phyloP scores from a whole-genome alignment of 2,888 invertebrate genomes.

The Spodoptera picta region DNA sequence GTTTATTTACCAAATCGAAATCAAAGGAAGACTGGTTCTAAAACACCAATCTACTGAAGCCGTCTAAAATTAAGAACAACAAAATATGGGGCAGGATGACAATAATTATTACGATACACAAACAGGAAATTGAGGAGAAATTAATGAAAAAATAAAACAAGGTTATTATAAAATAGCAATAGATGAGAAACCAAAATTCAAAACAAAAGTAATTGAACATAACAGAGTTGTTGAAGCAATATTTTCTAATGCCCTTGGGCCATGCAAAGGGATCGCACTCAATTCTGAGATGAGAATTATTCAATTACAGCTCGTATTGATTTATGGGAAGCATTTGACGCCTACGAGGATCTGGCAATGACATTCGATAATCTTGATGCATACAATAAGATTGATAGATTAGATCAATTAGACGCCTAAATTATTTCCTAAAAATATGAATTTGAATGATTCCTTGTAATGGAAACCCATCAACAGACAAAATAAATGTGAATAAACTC shows the following conservation, averaged over 20 bases:
- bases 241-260: conserved; percentile 15
- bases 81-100: background rate
- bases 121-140: conserved; percentile 5
- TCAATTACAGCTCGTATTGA: conserved; percentile 21
- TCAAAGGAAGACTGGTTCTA: background rate
- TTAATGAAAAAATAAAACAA: background rate
- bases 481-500: too few species aligned
- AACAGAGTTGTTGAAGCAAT: conserved; percentile 4
- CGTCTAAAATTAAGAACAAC: conserved; percentile 5
- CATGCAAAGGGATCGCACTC: conserved; percentile 7
- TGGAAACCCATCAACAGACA: too few species aligned
- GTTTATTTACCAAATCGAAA: background rate
- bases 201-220: background rate
- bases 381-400: too few species aligned
- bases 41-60: background rate
- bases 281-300: conserved; percentile 32
- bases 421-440: too few species aligned
- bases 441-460: too few species aligned
- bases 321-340: conserved; percentile 15
- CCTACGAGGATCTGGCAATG: background rate
- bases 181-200: background rate
- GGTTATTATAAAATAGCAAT: background rate
- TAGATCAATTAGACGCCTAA: too few species aligned
- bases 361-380: conserved; percentile 3
- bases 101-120: conserved; percentile 4